Conservation (phyloP, 2,888 invertebrate genomes). For the Spodoptera littoralis region DNA sequence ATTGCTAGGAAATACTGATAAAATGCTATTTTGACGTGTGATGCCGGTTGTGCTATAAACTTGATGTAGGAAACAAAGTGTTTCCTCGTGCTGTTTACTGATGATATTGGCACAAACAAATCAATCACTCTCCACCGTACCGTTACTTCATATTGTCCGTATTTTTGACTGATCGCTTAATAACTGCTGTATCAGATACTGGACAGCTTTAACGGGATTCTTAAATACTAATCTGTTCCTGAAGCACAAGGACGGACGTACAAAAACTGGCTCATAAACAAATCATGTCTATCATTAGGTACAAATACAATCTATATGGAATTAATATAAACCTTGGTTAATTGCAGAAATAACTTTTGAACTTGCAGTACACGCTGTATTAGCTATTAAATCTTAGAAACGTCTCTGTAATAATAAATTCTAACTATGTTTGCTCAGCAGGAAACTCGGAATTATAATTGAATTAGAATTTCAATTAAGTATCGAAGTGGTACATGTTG, state of each 20-base stretch:
- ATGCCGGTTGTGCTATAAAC: not conserved
- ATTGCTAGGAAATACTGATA: slow-evolving; percentile 23
- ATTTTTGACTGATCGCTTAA: slow-evolving; percentile 8
- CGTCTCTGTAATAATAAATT: slow-evolving; percentile 18
- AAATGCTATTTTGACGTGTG: slow-evolving; percentile 10
- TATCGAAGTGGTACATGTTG: slow-evolving; percentile 46
- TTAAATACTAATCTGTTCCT: not conserved
- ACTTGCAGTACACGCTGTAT: not conserved
- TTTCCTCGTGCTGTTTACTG: not conserved
- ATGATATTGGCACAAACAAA: not conserved
- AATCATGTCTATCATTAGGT: slow-evolving; percentile 11
- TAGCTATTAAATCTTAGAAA: slow-evolving; percentile 6
- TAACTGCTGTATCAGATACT: slow-evolving; percentile 4
- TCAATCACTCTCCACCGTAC: not conserved
- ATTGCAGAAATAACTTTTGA: slow-evolving; percentile 5
- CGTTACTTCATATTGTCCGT: not conserved
- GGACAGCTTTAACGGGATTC: slow-evolving; percentile 24
- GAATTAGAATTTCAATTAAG: slow-evolving; percentile 62
- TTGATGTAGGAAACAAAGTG: not conserved
- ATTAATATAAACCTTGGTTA: slow-evolving; percentile 5
- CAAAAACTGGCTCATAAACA: slow-evolving; percentile 15
- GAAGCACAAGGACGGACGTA: slow-evolving; percentile 9
- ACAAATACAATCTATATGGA: slow-evolving; percentile 21
- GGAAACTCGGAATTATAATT: slow-evolving; percentile 57
- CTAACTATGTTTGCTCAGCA: slow-evolving; percentile 41